Conservation (phyloP, 2,113 vertebrate genomes). For the Albula goreensis region DNA sequence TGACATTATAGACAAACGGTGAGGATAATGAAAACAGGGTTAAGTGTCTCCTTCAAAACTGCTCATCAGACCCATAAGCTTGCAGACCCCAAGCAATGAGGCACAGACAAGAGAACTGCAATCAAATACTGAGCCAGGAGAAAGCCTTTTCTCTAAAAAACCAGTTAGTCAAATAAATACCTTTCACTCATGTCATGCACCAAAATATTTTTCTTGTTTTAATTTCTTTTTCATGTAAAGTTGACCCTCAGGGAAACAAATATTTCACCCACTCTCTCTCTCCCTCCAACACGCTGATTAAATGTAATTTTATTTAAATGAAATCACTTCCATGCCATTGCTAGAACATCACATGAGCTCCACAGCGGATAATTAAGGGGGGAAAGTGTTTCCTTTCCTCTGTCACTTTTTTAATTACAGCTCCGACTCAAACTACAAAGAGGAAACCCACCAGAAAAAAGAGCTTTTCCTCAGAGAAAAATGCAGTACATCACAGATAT, state of each 20-base stretch:
- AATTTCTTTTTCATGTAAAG: slow-evolving; percentile 54
- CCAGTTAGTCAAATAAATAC: slow-evolving; percentile 43
- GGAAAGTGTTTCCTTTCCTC: slow-evolving; percentile 35
- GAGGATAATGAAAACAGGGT: neutral
- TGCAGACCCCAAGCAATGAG: too few relatives aligned
- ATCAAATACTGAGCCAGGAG: neutral
- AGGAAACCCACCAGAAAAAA: slow-evolving; percentile 13
- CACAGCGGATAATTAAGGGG: slow-evolving; percentile 43
- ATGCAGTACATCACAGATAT: neutral
- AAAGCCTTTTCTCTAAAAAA: slow-evolving; percentile 26
- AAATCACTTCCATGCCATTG: slow-evolving; percentile 36
- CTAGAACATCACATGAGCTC: slow-evolving; percentile 32
- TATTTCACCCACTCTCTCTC: slow-evolving; percentile 28
- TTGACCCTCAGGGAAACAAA: slow-evolving; percentile 49
- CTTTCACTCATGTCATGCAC: slow-evolving; percentile 28
- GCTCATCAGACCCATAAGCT: neutral
- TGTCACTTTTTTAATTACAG: slow-evolving; percentile 41
- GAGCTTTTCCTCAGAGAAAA: slow-evolving; percentile 28
- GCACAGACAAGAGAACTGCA: neutral
- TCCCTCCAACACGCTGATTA: slow-evolving; percentile 41
- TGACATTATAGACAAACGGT: too few relatives aligned
- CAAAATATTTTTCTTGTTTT: slow-evolving; percentile 57
- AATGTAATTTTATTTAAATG: slow-evolving; percentile 60
- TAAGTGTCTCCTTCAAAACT: neutral
- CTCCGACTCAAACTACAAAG: slow-evolving; percentile 16